phyloP scores from a whole-genome alignment of 2,797 vertebrate species.

The Falco columbarius region DNA sequence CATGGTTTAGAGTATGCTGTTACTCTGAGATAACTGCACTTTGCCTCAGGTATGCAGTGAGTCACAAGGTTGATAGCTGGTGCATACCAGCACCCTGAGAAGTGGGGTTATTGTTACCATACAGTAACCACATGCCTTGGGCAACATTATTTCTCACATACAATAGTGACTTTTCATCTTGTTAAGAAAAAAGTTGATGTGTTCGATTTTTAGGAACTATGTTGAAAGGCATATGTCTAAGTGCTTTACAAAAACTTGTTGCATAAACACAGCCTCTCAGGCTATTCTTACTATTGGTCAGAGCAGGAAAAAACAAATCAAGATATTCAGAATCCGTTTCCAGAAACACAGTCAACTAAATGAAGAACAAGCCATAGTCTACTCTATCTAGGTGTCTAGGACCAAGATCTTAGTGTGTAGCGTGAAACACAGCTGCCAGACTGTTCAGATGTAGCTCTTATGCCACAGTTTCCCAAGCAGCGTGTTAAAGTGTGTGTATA shows the following conservation, averaged over 20 bases:
- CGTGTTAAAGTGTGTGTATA: neutral
- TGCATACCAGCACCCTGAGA: conserved; percentile 14
- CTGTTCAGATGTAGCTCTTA: neutral
- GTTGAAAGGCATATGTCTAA: neutral
- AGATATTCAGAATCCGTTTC: neutral
- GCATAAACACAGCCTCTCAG: neutral
- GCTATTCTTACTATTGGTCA: neutral
- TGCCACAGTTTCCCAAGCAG: conserved; percentile 9
- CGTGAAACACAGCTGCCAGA: neutral
- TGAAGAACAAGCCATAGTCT: neutral
- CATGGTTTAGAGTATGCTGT: conserved; percentile 16
- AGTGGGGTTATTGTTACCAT: conserved; percentile 9
- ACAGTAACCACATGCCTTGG: conserved; percentile 20
- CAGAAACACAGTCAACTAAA: neutral
- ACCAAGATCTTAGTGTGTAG: neutral
- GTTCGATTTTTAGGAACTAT: neutral
- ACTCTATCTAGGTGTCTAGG: neutral
- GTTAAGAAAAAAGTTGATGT: conserved; percentile 18
- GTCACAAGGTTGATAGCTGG: conserved; percentile 38
- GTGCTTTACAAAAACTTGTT: neutral
- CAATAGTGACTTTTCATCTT: conserved; percentile 13
- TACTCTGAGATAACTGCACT: conserved; percentile 23
- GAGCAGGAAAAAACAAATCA: neutral
- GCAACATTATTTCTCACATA: conserved; percentile 16
- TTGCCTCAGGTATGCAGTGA: conserved; percentile 47